A percentile compares a stretch with the other conserved stretches of the same genome.
Conservation (phyloP, 2,113 vertebrate species). For the Hiodon alosoides region DNA sequence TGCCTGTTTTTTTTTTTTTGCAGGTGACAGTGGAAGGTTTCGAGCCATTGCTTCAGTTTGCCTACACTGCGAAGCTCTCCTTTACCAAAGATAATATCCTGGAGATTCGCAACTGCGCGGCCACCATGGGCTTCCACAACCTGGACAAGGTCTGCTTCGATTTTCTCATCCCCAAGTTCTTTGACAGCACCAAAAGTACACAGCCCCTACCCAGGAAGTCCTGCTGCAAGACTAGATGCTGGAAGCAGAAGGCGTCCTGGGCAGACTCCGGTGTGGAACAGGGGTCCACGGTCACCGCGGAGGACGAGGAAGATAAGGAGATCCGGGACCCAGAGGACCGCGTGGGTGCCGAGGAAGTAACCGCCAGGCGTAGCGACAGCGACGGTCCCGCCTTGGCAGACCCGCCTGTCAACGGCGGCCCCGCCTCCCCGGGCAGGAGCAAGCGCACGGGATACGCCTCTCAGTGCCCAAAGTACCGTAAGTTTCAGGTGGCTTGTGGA, state of each 20-base stretch:
- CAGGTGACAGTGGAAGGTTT: conserved; percentile 88
- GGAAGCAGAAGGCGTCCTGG: conserved; percentile 46
- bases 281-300: background rate
- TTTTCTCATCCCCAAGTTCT: conserved; percentile 84
- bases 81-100: conserved; percentile 81
- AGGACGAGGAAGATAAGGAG: background rate
- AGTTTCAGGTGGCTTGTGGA: conserved; percentile 82
- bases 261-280: conserved; percentile 36
- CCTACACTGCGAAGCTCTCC: conserved; percentile 86
- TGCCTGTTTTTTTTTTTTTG: conserved; percentile 6
- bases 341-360: no score
- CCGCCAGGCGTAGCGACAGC: no score
- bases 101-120: conserved; percentile 75
- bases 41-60: conserved; percentile 85
- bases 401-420: conserved; percentile 11
- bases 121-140: conserved; percentile 77
- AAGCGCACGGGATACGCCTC: conserved; percentile 48
- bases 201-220: conserved; percentile 56
- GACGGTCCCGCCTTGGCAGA: no score
- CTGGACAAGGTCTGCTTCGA: conserved; percentile 89
- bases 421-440: conserved; percentile 39
- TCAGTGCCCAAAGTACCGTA: conserved; percentile 83
- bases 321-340: conserved; percentile 46
- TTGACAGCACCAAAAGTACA: conserved; percentile 55
- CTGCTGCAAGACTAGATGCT: conserved; percentile 66